These are phyloP conservation scores for Papilio dardanus DNA, from an alignment of 1,140 invertebrate genomes.

Conservation along the genomic window DNA sequence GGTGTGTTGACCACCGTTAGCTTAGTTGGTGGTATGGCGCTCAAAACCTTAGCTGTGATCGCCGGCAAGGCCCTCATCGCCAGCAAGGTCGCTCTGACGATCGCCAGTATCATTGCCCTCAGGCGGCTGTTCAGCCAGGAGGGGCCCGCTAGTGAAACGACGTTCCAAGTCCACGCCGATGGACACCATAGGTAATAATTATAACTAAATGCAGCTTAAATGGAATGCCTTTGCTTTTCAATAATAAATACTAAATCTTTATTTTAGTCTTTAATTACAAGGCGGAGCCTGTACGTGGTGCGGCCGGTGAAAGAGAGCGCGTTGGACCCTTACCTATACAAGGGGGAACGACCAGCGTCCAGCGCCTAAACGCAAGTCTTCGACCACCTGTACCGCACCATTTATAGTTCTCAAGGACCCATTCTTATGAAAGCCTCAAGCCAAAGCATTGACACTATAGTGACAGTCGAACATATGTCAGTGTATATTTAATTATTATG, in stretches of 20 bases:
- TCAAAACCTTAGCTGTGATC: conserved; percentile 86
- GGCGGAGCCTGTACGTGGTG: conserved; percentile 84
- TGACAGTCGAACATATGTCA: conserved; percentile 74
- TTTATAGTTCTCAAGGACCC: conserved; percentile 41
- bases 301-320: conserved; percentile 79
- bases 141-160: conserved; percentile 82
- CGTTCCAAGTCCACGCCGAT: conserved; percentile 86
- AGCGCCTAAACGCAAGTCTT: conserved; percentile 81
- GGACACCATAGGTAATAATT: conserved; percentile 83
- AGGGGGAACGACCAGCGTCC: conserved; percentile 83
- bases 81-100: conserved; percentile 87
- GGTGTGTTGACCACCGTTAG: conserved; percentile 86
- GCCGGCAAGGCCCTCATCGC: conserved; percentile 87
- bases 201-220: conserved; percentile 1
- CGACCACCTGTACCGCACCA: conserved; percentile 41
- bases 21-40: conserved; percentile 82
- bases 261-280: conserved; percentile 81
- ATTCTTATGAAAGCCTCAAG: conserved; percentile 71
- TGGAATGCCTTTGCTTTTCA: conserved; percentile 30
- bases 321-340: conserved; percentile 83
- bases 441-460: conserved; percentile 72
- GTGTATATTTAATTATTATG: conserved; percentile 78
- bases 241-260: conserved; percentile 51
- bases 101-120: conserved; percentile 86
- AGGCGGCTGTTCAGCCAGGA: conserved; percentile 87